phyloP scores from a whole-genome alignment of 2,113 vertebrate species.

The Garra rufa region DNA sequence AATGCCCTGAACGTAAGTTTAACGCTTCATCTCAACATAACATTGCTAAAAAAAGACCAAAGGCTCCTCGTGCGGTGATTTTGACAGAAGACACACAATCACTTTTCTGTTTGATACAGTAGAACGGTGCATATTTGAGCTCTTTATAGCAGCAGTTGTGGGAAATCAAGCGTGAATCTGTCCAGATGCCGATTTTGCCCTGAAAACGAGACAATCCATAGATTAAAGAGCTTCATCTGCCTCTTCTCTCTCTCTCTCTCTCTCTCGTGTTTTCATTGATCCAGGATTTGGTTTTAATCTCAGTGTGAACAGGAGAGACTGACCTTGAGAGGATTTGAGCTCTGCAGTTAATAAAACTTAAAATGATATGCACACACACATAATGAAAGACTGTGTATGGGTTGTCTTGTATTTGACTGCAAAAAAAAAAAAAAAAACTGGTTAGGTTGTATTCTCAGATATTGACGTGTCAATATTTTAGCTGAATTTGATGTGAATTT shows the following conservation, averaged over 20 bases:
- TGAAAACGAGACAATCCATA: neutral
- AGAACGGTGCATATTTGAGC: neutral
- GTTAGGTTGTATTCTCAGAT: neutral
- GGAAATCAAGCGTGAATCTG: neutral
- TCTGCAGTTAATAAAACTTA: slow-evolving; percentile 11
- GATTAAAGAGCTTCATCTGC: slow-evolving; percentile 4
- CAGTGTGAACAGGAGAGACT: slow-evolving; percentile 56
- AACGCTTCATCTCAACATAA: neutral
- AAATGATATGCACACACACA: neutral
- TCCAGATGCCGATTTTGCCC: neutral
- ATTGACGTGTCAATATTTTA: neutral
- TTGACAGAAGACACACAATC: neutral
- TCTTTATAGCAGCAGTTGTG: neutral
- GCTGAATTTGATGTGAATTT: neutral
- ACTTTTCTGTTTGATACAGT: neutral
- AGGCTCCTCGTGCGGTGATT: neutral
- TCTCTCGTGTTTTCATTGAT: slow-evolving; percentile 34
- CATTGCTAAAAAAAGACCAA: neutral
- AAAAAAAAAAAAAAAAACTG: neutral
- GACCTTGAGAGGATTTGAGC: slow-evolving; percentile 39
- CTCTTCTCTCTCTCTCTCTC: slow-evolving; percentile 21
- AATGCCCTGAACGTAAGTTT: slow-evolving; percentile 54
- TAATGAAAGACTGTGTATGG: neutral
- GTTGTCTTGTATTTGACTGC: neutral
- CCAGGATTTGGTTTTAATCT: slow-evolving; percentile 74